A percentile compares a stretch with the other conserved stretches of the same genome.
Conservation (phyloP, 2,888 invertebrate species). For the Mythimna pallens region DNA sequence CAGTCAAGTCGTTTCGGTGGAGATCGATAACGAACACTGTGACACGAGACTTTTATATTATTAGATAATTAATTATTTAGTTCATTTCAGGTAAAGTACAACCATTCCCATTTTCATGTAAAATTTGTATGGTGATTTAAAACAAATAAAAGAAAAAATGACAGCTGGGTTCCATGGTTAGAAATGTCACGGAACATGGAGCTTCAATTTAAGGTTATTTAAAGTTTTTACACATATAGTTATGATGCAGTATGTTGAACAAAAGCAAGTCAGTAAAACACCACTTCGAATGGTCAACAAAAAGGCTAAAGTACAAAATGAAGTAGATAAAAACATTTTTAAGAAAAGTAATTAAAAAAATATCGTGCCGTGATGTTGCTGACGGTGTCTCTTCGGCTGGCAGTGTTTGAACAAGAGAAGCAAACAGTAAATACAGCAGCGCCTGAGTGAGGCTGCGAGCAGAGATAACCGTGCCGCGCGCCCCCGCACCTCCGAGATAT, state of each 20-base stretch:
- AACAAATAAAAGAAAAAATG: no score
- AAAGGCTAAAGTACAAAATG: background rate
- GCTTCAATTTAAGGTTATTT: background rate
- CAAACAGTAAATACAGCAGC: constrained; percentile 46
- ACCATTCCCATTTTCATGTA: no score
- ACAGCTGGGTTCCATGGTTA: no score
- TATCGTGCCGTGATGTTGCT: constrained; percentile 11
- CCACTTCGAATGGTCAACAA: background rate
- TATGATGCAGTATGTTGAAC: background rate
- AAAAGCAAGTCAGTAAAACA: background rate
- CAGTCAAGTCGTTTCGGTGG: no score
- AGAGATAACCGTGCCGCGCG: constrained; percentile 26
- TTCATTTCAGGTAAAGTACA: no score
- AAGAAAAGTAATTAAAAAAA: constrained; percentile 42
- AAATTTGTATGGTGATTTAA: no score
- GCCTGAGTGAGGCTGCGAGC: constrained; percentile 11
- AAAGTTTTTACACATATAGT: no score
- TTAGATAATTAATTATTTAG: no score
- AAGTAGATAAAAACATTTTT: background rate
- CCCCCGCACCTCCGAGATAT: background rate
- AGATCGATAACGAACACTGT: no score
- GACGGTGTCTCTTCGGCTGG: constrained; percentile 2
- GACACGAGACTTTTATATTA: no score
- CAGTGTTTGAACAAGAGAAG: constrained; percentile 46
- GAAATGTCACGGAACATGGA: background rate